Evolutionary conservation across 1,140 invertebrate species (phyloP).

Genomic region (Meloidogyne exigua): DNA sequence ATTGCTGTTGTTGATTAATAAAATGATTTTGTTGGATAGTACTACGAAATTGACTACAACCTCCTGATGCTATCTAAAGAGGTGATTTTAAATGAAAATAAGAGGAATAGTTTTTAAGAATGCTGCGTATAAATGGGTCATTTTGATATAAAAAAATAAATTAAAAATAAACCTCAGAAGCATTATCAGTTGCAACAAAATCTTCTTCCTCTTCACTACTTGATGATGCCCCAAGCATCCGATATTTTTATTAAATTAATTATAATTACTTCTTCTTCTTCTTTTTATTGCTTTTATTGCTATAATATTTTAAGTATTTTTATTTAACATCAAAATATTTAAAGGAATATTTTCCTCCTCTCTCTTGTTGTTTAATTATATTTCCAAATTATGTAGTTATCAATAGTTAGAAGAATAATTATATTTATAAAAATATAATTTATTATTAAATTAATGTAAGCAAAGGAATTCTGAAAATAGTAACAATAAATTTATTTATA

Average conservation of each 20-base stretch:
- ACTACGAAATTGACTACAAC: not conserved
- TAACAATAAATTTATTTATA: not conserved
- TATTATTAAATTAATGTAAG: not conserved
- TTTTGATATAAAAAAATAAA: no score
- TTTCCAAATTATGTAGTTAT: no score
- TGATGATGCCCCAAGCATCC: conserved; percentile 25
- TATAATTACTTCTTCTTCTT: not conserved
- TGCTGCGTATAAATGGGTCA: no score
- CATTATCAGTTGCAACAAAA: conserved; percentile 5
- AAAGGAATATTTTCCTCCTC: not conserved
- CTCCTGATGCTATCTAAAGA: not conserved
- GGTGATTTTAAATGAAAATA: no score
- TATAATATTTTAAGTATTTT: no score
- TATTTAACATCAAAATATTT: no score
- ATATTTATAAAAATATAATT: no score
- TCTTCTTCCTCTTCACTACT: conserved; percentile 28
- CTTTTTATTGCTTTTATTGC: not conserved
- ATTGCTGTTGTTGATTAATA: conserved; percentile 22
- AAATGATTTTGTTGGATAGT: not conserved
- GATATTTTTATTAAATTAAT: not conserved
- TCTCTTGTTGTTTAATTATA: not conserved
- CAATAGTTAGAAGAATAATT: no score
- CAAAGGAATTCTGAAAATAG: not conserved
- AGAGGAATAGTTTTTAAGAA: no score
- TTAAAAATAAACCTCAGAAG: not conserved